Conservation (phyloP, 2,113 vertebrate genomes). For the Sinocyclocheilus grahami region DNA sequence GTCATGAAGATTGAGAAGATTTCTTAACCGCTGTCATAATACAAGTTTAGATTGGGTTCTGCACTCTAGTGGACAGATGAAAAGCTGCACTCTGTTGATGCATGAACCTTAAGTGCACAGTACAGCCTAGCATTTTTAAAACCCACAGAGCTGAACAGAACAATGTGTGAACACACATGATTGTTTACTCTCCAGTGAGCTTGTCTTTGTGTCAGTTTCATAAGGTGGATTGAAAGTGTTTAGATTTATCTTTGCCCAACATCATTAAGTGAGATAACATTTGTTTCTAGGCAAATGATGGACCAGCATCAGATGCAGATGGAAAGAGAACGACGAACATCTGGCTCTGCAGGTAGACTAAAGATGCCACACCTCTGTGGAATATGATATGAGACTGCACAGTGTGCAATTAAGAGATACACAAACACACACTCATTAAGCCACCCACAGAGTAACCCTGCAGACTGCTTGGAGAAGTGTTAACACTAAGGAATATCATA, state of each 20-base stretch:
- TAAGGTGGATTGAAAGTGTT: not conserved
- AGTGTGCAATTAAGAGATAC: not conserved
- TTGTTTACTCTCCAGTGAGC: not conserved
- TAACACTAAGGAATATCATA: slow-evolving; percentile 28
- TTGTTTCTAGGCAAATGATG: slow-evolving; percentile 87
- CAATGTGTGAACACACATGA: not conserved
- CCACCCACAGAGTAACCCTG: slow-evolving; percentile 6
- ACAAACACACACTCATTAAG: not conserved
- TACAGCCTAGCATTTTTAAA: not conserved
- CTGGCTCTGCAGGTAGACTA: slow-evolving; percentile 82
- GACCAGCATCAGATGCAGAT: slow-evolving; percentile 93
- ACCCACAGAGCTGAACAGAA: not conserved
- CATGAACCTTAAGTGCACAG: no score
- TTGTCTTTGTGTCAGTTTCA: not conserved
- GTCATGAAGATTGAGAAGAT: not conserved
- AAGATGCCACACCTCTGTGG: slow-evolving; percentile 29
- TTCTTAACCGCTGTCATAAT: not conserved
- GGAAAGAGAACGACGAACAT: slow-evolving; percentile 90
- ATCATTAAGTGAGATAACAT: slow-evolving; percentile 7
- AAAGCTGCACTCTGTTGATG: not conserved
- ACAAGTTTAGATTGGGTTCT: not conserved
- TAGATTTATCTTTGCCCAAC: not conserved
- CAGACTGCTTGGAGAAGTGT: slow-evolving; percentile 43
- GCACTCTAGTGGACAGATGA: slow-evolving; percentile 19
- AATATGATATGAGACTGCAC: slow-evolving; percentile 46